phyloP scores from a whole-genome alignment of 2,888 invertebrate genomes.

The Marasmarcha lunaedactyla region DNA sequence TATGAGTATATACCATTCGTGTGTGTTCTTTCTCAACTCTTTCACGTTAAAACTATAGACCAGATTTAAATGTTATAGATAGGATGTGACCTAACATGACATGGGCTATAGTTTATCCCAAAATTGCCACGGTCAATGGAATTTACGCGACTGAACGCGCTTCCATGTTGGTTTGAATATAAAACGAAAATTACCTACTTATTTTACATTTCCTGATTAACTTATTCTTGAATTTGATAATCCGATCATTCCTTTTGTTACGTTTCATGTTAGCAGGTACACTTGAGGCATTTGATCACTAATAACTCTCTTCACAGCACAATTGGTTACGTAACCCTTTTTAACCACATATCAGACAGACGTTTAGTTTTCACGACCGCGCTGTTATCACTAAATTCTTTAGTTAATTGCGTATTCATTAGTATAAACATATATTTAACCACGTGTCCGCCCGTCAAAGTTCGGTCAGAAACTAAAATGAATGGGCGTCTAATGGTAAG shows the following conservation, averaged over 20 bases:
- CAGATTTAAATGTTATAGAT: no score
- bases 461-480: conserved; percentile 40
- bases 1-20: no score
- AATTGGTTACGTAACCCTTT: conserved; percentile 5
- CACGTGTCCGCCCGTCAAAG: conserved; percentile 43
- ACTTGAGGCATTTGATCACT: conserved; percentile 34
- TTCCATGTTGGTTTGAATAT: no score
- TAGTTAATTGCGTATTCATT: conserved; percentile 1
- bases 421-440: conserved; percentile 14
- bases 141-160: no score
- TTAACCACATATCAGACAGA: neutral
- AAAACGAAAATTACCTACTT: conserved; percentile 32
- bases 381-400: neutral
- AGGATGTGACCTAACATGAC: no score
- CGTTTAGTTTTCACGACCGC: neutral
- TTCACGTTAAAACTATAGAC: no score
- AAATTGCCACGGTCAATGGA: no score
- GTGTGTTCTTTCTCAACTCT: no score
- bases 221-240: conserved; percentile 52
- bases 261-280: conserved; percentile 38
- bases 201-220: conserved; percentile 50
- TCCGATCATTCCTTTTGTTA: conserved; percentile 44
- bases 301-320: conserved; percentile 6
- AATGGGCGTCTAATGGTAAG: conserved; percentile 34
- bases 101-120: no score